phyloP scores from a whole-genome alignment of 2,797 vertebrate genomes.

The Balearica regulorum region DNA sequence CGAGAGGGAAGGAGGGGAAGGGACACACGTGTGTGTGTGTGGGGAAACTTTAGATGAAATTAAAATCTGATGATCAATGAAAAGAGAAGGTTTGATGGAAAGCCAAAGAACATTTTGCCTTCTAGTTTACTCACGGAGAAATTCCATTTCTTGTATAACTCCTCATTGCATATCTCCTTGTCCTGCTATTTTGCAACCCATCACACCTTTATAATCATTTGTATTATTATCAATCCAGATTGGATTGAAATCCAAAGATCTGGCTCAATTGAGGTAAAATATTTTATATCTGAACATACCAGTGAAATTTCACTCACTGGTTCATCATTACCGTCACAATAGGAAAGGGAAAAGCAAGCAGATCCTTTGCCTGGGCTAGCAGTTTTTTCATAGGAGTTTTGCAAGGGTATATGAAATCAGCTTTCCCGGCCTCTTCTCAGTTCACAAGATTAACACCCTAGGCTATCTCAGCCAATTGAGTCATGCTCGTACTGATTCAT shows the following conservation, averaged over 20 bases:
- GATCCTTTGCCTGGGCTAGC: not conserved
- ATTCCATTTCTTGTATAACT: not conserved
- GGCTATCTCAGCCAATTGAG: not conserved
- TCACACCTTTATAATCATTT: not conserved
- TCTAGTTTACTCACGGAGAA: not conserved
- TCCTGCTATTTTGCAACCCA: not conserved
- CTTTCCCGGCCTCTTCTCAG: not conserved
- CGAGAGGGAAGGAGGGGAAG: not conserved
- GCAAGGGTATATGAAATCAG: not conserved
- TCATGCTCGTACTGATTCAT: slow-evolving; percentile 7
- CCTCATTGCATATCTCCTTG: not conserved
- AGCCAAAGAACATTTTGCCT: not conserved
- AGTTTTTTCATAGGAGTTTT: not conserved
- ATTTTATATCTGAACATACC: not conserved
- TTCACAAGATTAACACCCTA: not conserved
- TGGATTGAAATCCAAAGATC: not conserved
- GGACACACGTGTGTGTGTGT: not conserved
- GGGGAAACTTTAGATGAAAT: not conserved
- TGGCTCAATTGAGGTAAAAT: not conserved
- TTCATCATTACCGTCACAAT: not conserved
- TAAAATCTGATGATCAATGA: slow-evolving; percentile 33
- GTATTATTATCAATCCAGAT: not conserved
- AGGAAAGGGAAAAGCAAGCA: not conserved
- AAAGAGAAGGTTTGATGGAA: not conserved
- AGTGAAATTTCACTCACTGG: not conserved